Percentiles rank a stretch among this genome's conserved stretches.
Conservation (phyloP, 2,797 vertebrate genomes). For the Neosilurus hyrtlii region DNA sequence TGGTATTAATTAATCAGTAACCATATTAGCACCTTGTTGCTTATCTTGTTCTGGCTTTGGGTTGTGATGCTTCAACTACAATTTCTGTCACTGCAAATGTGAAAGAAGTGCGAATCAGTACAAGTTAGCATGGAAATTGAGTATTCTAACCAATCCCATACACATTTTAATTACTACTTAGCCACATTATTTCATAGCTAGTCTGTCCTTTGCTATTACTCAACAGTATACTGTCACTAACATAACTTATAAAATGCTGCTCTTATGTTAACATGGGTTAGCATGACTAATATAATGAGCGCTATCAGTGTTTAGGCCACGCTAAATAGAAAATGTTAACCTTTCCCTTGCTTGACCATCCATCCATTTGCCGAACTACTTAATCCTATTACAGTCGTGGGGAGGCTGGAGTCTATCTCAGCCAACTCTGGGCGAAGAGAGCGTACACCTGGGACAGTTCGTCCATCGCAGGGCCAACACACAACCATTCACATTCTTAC, state of each 20-base stretch:
- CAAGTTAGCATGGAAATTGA: slow-evolving; percentile 8
- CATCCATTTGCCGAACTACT: too few relatives aligned
- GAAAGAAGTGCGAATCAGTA: background rate
- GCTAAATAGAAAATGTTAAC: background rate
- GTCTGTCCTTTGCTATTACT: background rate
- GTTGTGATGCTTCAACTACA: background rate
- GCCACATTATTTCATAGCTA: background rate
- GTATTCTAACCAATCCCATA: background rate
- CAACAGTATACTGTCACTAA: too few relatives aligned
- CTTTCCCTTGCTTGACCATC: background rate
- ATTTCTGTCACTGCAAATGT: background rate
- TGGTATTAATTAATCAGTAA: background rate
- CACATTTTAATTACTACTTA: background rate
- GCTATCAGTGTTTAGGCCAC: background rate
- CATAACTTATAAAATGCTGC: background rate
- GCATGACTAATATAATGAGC: too few relatives aligned
- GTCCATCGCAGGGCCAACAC: too few relatives aligned
- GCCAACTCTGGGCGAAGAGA: too few relatives aligned
- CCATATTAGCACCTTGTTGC: background rate
- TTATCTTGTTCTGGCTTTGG: background rate
- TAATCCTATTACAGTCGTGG: too few relatives aligned
- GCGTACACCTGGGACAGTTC: too few relatives aligned
- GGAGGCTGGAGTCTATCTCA: too few relatives aligned
- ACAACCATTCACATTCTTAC: too few relatives aligned
- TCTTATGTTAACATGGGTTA: background rate